Conservation (phyloP, 1,140 invertebrate genomes). For the Apis dorsata region DNA sequence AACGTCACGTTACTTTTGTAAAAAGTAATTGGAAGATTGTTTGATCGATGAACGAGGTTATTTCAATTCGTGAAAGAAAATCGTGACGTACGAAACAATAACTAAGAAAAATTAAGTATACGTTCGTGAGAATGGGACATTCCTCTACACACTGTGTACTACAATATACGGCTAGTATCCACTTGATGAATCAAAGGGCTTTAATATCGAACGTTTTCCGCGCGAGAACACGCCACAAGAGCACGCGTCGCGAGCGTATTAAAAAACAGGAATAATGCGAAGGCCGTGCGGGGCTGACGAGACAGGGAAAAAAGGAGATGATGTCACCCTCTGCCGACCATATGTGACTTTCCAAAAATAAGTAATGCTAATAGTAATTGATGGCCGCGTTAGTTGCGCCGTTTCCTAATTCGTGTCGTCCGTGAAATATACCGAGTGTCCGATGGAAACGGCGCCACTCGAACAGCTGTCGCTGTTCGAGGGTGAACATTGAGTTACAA, state of each 20-base stretch:
- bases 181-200: no score
- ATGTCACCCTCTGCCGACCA: slow-evolving; percentile 74
- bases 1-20: no score
- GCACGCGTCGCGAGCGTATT: background rate
- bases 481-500: slow-evolving; percentile 70
- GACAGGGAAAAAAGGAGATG: slow-evolving; percentile 49
- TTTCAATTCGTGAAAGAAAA: no score
- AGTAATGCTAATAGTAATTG: slow-evolving; percentile 78
- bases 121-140: no score
- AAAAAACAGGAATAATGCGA: slow-evolving; percentile 23
- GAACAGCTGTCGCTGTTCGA: slow-evolving; percentile 71
- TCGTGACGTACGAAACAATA: no score
- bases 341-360: slow-evolving; percentile 75
- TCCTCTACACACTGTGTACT: no score
- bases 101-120: no score
- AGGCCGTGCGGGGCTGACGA: slow-evolving; percentile 11
- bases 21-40: no score
- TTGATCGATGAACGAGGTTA: no score
- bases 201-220: no score
- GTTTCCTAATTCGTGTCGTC: slow-evolving; percentile 71
- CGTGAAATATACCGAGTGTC: slow-evolving; percentile 69
- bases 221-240: background rate
- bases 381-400: slow-evolving; percentile 69
- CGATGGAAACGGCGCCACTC: slow-evolving; percentile 60
- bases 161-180: no score